A percentile compares a stretch with the other conserved stretches of the same genome.
Conservation (phyloP, 2,888 invertebrate genomes). For the Tipula helvola region DNA sequence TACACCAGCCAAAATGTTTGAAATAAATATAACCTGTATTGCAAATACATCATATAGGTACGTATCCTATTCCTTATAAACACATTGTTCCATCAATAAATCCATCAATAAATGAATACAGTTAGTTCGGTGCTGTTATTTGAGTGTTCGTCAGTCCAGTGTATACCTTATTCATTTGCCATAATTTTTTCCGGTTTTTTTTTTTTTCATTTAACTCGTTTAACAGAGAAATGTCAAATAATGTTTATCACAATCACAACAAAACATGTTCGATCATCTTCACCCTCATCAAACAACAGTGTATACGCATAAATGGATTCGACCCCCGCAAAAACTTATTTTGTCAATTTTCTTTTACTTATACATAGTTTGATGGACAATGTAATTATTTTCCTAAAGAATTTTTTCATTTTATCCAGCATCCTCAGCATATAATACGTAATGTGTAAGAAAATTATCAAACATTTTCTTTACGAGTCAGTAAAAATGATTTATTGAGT, state of each 20-base stretch:
- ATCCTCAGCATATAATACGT: not conserved
- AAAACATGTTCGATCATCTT: not conserved
- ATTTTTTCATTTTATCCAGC: not conserved
- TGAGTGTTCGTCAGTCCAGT: too few relatives aligned
- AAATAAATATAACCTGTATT: not conserved
- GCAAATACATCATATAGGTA: too few relatives aligned
- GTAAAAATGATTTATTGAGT: slow-evolving; percentile 4
- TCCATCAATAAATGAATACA: too few relatives aligned
- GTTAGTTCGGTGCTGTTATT: too few relatives aligned
- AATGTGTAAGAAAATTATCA: not conserved
- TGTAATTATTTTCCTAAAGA: not conserved
- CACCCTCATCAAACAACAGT: not conserved
- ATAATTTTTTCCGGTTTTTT: too few relatives aligned
- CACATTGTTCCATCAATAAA: too few relatives aligned
- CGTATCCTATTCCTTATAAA: too few relatives aligned
- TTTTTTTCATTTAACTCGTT: too few relatives aligned
- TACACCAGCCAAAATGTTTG: not conserved
- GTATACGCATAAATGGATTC: not conserved
- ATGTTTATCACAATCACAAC: not conserved
- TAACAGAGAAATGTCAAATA: not conserved
- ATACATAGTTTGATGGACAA: not conserved
- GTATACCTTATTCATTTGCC: too few relatives aligned
- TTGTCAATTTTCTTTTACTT: not conserved
- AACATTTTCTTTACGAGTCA: slow-evolving; percentile 4
- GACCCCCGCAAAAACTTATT: not conserved